A percentile compares a stretch with the other conserved stretches of the same genome.
Evolutionary conservation across 2,113 vertebrate genomes (phyloP).

Genomic region (Campylomormyrus numenius): DNA sequence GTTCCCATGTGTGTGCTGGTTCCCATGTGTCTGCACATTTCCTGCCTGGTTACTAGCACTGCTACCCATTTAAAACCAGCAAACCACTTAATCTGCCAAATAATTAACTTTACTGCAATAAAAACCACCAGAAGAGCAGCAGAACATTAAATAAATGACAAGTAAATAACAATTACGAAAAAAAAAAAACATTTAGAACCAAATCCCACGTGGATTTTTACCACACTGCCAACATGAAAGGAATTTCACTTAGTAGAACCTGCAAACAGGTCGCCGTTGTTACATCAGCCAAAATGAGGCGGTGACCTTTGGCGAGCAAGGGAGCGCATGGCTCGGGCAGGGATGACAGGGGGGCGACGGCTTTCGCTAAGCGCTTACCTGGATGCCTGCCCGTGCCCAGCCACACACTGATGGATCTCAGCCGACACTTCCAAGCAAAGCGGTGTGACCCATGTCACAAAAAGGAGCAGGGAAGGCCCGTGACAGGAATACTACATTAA

Average conservation of each 20-base stretch:
- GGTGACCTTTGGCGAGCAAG: background rate
- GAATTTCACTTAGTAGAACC: background rate
- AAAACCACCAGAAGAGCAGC: background rate
- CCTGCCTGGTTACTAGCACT: background rate
- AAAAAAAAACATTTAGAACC: background rate
- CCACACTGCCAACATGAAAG: background rate
- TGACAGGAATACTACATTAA: background rate
- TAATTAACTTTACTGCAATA: background rate
- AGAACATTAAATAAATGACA: background rate
- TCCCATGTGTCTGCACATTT: background rate
- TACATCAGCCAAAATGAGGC: background rate
- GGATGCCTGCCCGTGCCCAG: constrained; percentile 23
- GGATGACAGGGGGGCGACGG: constrained; percentile 11
- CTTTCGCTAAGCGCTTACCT: constrained; percentile 29
- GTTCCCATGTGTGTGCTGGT: background rate
- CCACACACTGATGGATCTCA: constrained; percentile 24
- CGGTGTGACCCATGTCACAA: constrained; percentile 28
- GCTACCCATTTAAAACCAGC: background rate
- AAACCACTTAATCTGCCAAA: background rate
- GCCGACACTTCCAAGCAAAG: constrained; percentile 26
- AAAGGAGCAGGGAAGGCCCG: background rate
- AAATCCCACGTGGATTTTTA: background rate
- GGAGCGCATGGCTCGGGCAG: background rate
- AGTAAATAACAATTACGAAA: background rate
- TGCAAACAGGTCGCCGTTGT: background rate